Evolutionary conservation across 2,888 invertebrate species (phyloP).

Genomic region (Polyploca ridens): DNA sequence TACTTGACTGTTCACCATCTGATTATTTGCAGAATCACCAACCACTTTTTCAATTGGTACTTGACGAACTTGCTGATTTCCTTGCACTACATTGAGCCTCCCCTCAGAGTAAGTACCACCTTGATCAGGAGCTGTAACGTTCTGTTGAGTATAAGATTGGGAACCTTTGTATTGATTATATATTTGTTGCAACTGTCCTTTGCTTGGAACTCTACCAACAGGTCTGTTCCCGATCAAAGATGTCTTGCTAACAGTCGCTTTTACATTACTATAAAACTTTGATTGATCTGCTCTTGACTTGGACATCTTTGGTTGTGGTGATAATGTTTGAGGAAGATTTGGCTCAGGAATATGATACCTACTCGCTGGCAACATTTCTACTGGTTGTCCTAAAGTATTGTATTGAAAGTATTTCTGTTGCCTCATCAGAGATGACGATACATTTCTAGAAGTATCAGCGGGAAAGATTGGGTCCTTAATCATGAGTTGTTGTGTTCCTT

Average conservation of each 20-base stretch:
- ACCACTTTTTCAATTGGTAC: slow-evolving; percentile 62
- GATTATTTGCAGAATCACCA: slow-evolving; percentile 64
- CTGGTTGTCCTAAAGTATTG: slow-evolving; percentile 74
- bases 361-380: slow-evolving; percentile 60
- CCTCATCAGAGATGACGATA: slow-evolving; percentile 21
- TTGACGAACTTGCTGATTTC: slow-evolving; percentile 29
- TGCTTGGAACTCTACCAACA: slow-evolving; percentile 58
- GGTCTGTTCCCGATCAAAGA: slow-evolving; percentile 57
- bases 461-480: slow-evolving; percentile 66
- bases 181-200: slow-evolving; percentile 66
- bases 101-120: slow-evolving; percentile 59
- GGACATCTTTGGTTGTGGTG: slow-evolving; percentile 49
- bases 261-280: slow-evolving; percentile 56
- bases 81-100: slow-evolving; percentile 46
- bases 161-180: slow-evolving; percentile 76
- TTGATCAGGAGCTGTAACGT: slow-evolving; percentile 44
- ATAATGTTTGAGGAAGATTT: slow-evolving; percentile 63
- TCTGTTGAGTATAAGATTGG: slow-evolving; percentile 69
- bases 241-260: slow-evolving; percentile 71
- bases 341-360: slow-evolving; percentile 48
- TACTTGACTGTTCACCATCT: slow-evolving; percentile 11
- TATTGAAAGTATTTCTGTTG: slow-evolving; percentile 45
- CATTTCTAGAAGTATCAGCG: slow-evolving; percentile 52
- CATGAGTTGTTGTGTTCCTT: slow-evolving; percentile 28
- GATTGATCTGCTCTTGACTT: slow-evolving; percentile 35